These are phyloP conservation scores for Pantala flavescens DNA, from an alignment of 1,140 invertebrate species.

Conservation along the genomic window DNA sequence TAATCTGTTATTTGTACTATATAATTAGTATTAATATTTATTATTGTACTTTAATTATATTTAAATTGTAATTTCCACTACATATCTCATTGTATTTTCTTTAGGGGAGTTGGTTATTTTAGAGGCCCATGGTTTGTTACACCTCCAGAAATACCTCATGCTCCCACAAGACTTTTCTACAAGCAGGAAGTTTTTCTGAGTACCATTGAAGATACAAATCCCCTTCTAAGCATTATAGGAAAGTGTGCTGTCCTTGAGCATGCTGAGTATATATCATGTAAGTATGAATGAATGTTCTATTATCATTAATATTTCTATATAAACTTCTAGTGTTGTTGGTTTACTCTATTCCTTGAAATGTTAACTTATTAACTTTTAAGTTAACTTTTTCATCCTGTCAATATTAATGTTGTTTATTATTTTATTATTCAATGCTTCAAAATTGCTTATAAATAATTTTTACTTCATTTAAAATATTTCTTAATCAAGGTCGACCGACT, in stretches of 20 bases:
- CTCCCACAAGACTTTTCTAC: constrained; percentile 71
- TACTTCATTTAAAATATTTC: not conserved
- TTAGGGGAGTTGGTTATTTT: constrained; percentile 77
- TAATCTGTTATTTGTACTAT: no score
- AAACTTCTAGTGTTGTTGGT: no score
- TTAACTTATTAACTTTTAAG: no score
- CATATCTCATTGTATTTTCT: no score
- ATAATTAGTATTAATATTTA: no score
- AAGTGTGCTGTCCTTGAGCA: constrained; percentile 85
- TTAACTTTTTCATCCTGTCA: no score
- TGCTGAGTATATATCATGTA: constrained; percentile 81
- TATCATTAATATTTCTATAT: not conserved
- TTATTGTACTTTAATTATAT: no score
- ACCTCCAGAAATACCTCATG: constrained; percentile 73
- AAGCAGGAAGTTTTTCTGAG: constrained; percentile 90
- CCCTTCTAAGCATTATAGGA: constrained; percentile 79
- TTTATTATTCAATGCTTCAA: no score
- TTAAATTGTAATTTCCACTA: no score
- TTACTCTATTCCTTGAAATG: no score
- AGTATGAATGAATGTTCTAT: constrained; percentile 33
- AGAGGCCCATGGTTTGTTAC: constrained; percentile 87
- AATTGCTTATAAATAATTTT: no score
- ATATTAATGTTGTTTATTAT: no score
- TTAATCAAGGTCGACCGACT: constrained; percentile 67
- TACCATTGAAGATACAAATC: constrained; percentile 82